Base-by-base conservation (phyloP, 30 jellyfish, hydroid and myxozoan genomes). In the Hydractinia echinata region DNA sequence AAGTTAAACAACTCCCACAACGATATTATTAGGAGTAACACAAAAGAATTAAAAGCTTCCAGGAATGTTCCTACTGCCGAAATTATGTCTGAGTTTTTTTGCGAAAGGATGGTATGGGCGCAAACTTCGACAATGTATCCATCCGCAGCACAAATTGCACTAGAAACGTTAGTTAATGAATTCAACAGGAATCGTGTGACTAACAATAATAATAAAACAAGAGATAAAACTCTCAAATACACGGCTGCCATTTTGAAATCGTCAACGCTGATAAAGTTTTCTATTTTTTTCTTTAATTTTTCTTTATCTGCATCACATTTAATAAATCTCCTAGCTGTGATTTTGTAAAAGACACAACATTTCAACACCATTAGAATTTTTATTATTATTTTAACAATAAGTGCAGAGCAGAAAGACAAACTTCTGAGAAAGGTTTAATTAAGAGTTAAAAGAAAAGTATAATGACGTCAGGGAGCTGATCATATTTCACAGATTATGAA, bases 61-160 rank as follows among this genome's bases (percentile, higher is more conserved):
- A 64, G 74, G 10, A 64, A 6, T n/a, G 74, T 51, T n/a, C 16
- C 39, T 51, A 51, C 39, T 64, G 74, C 74, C 19, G 19, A n/a
- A 6, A 64, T 6, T 7, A 51, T 51, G 4, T 64, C 74, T 6
- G 74, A 64, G 7, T n/a, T 64, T 1, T 64, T 51, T 4, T 64
- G 74, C 39, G 19, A 4, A 64, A 64, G 74, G 74, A 64, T 64
- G 19, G 74, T 64, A 30, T 30, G 44, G 44, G 44, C 51, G 39
- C 74, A 64, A 51, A 44, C 74, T 64, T 64, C 74, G 39, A 64
- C 74, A 51, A 64, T 64, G 19, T 6, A 64, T n/a, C 74, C 74
- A 64, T 64, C 39, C 5, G 7, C 19, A n/a, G 74, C 74, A 13
- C 74, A 64, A 6, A 64, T 64, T 44, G 51, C 39, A 4, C 4